phyloP scores from a whole-genome alignment of 2,888 invertebrate species.

The Pollenia amentaria region DNA sequence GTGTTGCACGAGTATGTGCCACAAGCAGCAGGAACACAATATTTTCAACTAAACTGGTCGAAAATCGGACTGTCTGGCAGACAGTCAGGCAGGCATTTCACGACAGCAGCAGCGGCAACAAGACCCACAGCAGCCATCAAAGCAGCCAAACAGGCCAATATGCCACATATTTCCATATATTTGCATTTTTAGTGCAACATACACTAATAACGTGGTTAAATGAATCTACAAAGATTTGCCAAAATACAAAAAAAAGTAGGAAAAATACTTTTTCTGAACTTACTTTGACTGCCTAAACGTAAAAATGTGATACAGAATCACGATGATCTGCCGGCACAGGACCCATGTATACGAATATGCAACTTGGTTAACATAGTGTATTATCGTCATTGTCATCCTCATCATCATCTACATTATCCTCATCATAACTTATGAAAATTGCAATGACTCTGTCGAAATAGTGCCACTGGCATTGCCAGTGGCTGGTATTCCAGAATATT shows the following conservation, averaged over 20 bases:
- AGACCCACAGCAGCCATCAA: constrained; percentile 36
- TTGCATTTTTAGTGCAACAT: constrained; percentile 12
- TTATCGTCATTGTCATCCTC: constrained; percentile 1
- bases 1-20: background rate
- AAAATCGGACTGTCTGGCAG: constrained; percentile 66
- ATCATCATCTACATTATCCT: constrained; percentile 22
- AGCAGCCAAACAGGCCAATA: constrained; percentile 53
- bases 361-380: background rate
- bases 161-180: constrained; percentile 10
- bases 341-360: constrained; percentile 19
- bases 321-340: constrained; percentile 23
- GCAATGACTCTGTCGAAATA: constrained; percentile 36
- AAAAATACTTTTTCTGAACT: constrained; percentile 37
- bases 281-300: background rate
- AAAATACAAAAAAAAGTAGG: constrained; percentile 16
- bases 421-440: constrained; percentile 43
- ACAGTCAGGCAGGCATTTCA: constrained; percentile 66
- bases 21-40: background rate
- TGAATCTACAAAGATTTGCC: background rate
- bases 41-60: constrained; percentile 36
- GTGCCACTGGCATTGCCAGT: constrained; percentile 43
- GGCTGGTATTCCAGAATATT: background rate
- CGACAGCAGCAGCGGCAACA: constrained; percentile 25
- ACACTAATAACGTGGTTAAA: constrained; percentile 28
- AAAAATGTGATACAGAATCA: constrained; percentile 50